Percentiles rank a stretch among this genome's conserved stretches.
Evolutionary conservation across 2,113 vertebrate genomes (phyloP).

Genomic region (Triplophysa dalaica): DNA sequence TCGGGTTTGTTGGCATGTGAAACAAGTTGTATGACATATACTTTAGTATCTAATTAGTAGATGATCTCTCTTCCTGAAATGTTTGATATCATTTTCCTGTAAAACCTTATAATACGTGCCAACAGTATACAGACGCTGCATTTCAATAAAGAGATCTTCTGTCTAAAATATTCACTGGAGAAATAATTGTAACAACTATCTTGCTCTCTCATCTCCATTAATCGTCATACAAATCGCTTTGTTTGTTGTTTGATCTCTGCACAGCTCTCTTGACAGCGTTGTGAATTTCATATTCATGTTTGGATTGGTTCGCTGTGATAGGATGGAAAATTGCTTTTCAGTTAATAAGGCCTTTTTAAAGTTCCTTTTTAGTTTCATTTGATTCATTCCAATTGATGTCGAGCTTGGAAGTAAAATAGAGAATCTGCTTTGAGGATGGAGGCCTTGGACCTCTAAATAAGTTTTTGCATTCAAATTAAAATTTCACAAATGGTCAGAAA

Average conservation of each 20-base stretch:
- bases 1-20: too few species aligned
- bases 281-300: not conserved
- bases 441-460: not conserved
- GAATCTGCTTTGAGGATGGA: not conserved
- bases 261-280: not conserved
- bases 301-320: not conserved
- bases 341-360: constrained; percentile 4
- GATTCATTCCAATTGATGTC: constrained; percentile 26
- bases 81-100: too few species aligned
- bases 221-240: not conserved
- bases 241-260: not conserved
- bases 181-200: too few species aligned
- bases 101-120: too few species aligned
- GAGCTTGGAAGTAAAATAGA: constrained; percentile 1
- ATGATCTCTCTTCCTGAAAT: too few species aligned
- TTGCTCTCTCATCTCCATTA: not conserved
- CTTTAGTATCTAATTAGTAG: too few species aligned
- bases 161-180: too few species aligned
- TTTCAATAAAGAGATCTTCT: too few species aligned
- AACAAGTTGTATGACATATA: too few species aligned
- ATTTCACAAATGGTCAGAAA: not conserved
- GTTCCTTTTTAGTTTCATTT: constrained; percentile 9
- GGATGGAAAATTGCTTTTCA: constrained; percentile 8
- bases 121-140: too few species aligned
- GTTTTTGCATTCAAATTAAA: not conserved